These are phyloP conservation scores for Hirudo medicinalis DNA, from an alignment of 1,140 invertebrate species.

Conservation along the genomic window DNA sequence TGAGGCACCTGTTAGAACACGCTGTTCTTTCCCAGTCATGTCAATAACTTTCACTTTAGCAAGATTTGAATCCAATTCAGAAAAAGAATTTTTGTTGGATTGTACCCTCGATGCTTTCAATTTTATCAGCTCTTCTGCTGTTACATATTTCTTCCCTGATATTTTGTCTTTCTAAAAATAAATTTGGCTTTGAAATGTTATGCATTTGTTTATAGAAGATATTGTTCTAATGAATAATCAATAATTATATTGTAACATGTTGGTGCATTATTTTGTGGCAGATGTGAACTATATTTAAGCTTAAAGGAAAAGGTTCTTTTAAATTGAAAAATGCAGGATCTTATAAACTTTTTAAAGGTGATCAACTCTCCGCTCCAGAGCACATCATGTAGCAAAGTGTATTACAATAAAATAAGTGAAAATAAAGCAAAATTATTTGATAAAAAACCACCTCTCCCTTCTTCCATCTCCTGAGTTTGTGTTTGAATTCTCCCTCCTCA, in stretches of 20 bases:
- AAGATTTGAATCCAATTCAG: conserved; percentile 23
- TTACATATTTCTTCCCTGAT: conserved; percentile 46
- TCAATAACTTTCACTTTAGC: conserved; percentile 91
- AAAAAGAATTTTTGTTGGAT: neutral
- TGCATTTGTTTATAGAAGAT: no score
- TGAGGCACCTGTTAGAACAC: conserved; percentile 59
- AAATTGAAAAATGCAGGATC: no score
- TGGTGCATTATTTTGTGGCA: no score
- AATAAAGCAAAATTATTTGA: no score
- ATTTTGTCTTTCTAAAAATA: conserved; percentile 50
- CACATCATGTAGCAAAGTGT: no score
- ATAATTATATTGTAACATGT: no score
- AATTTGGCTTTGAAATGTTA: conserved; percentile 22
- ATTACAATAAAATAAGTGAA: no score
- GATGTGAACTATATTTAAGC: no score
- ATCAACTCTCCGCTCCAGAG: no score
- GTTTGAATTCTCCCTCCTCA: conserved; percentile 49
- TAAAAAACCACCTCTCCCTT: conserved; percentile 18
- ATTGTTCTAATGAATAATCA: no score
- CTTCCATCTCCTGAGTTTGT: conserved; percentile 51
- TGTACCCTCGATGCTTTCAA: conserved; percentile 45
- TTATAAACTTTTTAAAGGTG: no score
- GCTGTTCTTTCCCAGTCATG: conserved; percentile 87
- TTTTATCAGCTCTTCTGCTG: conserved; percentile 81
- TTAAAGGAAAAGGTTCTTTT: no score